These are phyloP conservation scores for Lobophora halterata DNA, from an alignment of 2,888 invertebrate genomes.

Conservation along the genomic window DNA sequence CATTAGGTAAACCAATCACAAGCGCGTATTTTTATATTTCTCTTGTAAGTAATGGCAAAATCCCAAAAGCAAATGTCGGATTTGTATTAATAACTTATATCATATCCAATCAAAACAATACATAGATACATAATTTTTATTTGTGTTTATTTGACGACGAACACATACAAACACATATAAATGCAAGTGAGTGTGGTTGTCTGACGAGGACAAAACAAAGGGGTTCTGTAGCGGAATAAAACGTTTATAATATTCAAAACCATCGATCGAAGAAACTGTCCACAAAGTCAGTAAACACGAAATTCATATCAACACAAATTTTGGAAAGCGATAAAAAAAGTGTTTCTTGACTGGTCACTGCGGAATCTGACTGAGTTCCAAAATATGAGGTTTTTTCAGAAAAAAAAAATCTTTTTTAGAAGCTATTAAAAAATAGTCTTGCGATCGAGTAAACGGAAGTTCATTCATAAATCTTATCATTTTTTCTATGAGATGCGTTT, in stretches of 20 bases:
- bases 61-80: conserved; percentile 76
- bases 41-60: conserved; percentile 68
- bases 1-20: conserved; percentile 79
- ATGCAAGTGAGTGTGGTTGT: conserved; percentile 80
- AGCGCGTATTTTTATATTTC: conserved; percentile 47
- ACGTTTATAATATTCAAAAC: too few relatives aligned
- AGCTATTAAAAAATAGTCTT: too few relatives aligned
- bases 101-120: conserved; percentile 35
- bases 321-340: too few relatives aligned
- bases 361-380: too few relatives aligned
- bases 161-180: conserved; percentile 49
- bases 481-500: too few relatives aligned
- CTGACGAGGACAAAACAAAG: conserved; percentile 41
- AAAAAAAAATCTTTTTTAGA: too few relatives aligned
- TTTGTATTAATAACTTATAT: conserved; percentile 46
- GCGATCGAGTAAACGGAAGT: too few relatives aligned
- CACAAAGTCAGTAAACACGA: too few relatives aligned
- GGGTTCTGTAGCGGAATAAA: conserved; percentile 64
- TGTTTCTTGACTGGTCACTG: too few relatives aligned
- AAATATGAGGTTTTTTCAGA: too few relatives aligned
- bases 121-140: conserved; percentile 25
- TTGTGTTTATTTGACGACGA: conserved; percentile 27
- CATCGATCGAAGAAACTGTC: conserved; percentile 33
- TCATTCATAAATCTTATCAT: too few relatives aligned
- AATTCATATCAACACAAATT: too few relatives aligned